phyloP scores from a whole-genome alignment of 2,113 vertebrate species.

The Xyrauchen texanus region DNA sequence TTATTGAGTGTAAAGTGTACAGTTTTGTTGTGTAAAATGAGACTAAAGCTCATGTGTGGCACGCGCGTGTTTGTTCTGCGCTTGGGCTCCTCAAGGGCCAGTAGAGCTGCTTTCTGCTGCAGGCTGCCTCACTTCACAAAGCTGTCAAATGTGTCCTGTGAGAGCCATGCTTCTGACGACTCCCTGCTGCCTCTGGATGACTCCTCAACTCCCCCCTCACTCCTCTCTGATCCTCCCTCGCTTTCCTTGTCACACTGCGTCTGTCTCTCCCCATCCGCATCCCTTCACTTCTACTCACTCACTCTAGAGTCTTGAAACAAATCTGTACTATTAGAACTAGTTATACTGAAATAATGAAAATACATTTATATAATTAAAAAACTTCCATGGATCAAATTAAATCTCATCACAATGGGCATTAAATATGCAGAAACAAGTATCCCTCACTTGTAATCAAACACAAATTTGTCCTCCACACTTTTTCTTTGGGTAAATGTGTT shows the following conservation, averaged over 20 bases:
- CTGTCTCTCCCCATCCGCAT: conserved; percentile 67
- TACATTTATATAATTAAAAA: not conserved
- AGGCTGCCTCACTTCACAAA: conserved; percentile 82
- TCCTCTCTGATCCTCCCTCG: conserved; percentile 36
- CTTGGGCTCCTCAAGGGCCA: conserved; percentile 71
- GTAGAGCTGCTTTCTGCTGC: conserved; percentile 78
- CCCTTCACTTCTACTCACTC: conserved; percentile 65
- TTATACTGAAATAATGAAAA: not conserved
- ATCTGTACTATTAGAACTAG: not conserved
- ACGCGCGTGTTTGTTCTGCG: conserved; percentile 57
- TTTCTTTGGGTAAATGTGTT: too few relatives aligned
- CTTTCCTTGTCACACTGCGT: conserved; percentile 42
- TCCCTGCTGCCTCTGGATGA: conserved; percentile 79
- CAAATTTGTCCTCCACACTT: too few relatives aligned
- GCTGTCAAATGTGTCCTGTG: conserved; percentile 80
- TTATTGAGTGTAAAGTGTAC: conserved; percentile 16
- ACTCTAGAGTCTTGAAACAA: conserved; percentile 39
- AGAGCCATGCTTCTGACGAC: conserved; percentile 78
- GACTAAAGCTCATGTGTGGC: conserved; percentile 42
- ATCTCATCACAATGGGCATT: not conserved
- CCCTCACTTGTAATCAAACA: too few relatives aligned
- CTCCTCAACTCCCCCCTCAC: conserved; percentile 65
- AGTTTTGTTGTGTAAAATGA: conserved; percentile 36
- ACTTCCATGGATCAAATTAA: not conserved
- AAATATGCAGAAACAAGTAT: too few relatives aligned